Conservation (phyloP, 2,888 invertebrate species). For the Limnephilus rhombicus region DNA sequence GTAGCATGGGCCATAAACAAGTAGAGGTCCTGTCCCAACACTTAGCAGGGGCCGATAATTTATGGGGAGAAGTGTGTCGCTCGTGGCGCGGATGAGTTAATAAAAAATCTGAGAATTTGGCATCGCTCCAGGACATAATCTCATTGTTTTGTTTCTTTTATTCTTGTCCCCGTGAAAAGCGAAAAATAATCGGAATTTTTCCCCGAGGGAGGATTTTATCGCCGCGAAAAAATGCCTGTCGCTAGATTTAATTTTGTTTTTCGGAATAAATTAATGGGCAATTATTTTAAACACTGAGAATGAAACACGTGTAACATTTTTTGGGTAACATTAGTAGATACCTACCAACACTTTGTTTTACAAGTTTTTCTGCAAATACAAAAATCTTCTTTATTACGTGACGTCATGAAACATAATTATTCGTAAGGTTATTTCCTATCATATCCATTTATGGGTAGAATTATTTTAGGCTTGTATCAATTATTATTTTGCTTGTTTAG, state of each 20-base stretch:
- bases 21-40: not conserved
- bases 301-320: not conserved
- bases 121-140: constrained; percentile 55
- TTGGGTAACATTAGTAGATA: not conserved
- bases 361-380: not conserved
- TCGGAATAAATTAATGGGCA: constrained; percentile 25
- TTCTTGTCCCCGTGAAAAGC: constrained; percentile 41
- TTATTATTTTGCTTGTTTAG: too few species aligned
- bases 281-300: constrained; percentile 16
- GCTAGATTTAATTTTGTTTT: constrained; percentile 22
- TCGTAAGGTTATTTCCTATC: not conserved
- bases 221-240: constrained; percentile 1
- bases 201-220: constrained; percentile 23
- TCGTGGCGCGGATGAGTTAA: constrained; percentile 8
- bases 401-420: not conserved
- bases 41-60: not conserved
- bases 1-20: not conserved
- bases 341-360: not conserved
- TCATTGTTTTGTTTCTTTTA: constrained; percentile 55
- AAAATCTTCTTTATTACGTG: not conserved
- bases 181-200: constrained; percentile 32
- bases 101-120: constrained; percentile 55
- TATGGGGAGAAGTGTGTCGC: not conserved
- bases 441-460: too few species aligned
- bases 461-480: not conserved